These are phyloP conservation scores for Chionis minor DNA, from an alignment of 2,113 vertebrate genomes.

Conservation along the genomic window DNA sequence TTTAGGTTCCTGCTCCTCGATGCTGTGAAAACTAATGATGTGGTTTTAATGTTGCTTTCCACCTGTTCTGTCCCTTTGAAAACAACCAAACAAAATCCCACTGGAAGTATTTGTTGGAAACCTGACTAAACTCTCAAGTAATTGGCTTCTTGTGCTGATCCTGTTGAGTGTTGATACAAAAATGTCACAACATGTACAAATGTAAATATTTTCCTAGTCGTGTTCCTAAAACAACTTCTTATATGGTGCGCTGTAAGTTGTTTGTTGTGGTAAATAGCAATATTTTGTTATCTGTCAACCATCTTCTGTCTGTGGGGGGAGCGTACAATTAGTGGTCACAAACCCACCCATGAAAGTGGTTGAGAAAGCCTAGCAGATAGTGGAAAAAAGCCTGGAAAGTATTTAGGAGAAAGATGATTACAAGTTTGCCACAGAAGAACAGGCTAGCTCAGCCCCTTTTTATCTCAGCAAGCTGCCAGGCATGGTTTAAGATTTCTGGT, in stretches of 20 bases:
- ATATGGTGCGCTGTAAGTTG: not conserved
- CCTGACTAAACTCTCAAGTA: not conserved
- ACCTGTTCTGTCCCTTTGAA: constrained; percentile 32
- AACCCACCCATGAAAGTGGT: constrained; percentile 32
- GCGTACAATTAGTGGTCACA: not conserved
- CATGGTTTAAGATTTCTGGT: constrained; percentile 59
- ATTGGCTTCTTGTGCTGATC: not conserved
- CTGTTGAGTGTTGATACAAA: not conserved
- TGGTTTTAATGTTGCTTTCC: constrained; percentile 9
- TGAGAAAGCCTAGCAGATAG: constrained; percentile 43
- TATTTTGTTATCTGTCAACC: constrained; percentile 16
- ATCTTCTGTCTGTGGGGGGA: not conserved
- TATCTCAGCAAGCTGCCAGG: constrained; percentile 64
- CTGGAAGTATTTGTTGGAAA: not conserved
- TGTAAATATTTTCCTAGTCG: not conserved
- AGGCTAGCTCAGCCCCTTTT: constrained; percentile 68
- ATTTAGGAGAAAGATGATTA: constrained; percentile 63
- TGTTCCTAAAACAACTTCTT: not conserved
- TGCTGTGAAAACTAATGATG: not conserved
- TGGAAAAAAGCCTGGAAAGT: constrained; percentile 75
- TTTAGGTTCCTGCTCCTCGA: not conserved
- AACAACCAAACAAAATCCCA: not conserved
- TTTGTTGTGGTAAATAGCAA: not conserved
- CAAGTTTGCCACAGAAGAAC: constrained; percentile 52
- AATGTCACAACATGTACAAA: not conserved